These are phyloP conservation scores for Ovis canadensis DNA, from an alignment of 2,113 vertebrate species.

Conservation along the genomic window DNA sequence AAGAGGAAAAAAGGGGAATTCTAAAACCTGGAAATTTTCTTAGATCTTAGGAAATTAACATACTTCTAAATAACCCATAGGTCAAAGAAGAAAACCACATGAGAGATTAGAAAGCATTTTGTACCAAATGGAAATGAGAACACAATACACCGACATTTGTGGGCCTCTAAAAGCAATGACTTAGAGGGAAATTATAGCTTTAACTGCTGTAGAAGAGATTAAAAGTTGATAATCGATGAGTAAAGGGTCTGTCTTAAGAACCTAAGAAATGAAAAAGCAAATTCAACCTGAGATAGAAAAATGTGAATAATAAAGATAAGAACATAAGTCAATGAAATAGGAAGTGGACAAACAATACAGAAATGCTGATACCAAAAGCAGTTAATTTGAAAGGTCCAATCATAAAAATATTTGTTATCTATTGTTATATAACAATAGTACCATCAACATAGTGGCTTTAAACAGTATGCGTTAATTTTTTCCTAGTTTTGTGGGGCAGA, in stretches of 20 bases:
- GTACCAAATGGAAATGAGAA: background rate
- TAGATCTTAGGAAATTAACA: background rate
- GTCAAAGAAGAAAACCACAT: background rate
- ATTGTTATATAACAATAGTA: background rate
- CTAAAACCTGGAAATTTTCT: background rate
- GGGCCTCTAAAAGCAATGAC: background rate
- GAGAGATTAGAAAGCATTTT: background rate
- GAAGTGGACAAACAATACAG: background rate
- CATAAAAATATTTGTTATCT: background rate
- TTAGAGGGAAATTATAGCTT: background rate
- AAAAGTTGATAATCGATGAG: background rate
- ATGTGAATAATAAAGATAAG: background rate
- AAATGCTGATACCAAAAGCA: background rate
- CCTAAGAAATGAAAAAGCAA: background rate
- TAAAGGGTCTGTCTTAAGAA: background rate
- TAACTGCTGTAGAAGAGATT: background rate
- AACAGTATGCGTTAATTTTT: background rate
- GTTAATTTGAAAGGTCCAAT: background rate
- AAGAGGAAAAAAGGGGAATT: background rate
- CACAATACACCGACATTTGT: background rate
- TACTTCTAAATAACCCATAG: background rate
- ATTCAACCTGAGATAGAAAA: background rate
- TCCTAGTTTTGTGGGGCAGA: background rate
- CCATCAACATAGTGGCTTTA: background rate
- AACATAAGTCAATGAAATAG: background rate